Evolutionary conservation across 2,113 vertebrate genomes (phyloP).

Genomic region (Ceyx margarethae): DNA sequence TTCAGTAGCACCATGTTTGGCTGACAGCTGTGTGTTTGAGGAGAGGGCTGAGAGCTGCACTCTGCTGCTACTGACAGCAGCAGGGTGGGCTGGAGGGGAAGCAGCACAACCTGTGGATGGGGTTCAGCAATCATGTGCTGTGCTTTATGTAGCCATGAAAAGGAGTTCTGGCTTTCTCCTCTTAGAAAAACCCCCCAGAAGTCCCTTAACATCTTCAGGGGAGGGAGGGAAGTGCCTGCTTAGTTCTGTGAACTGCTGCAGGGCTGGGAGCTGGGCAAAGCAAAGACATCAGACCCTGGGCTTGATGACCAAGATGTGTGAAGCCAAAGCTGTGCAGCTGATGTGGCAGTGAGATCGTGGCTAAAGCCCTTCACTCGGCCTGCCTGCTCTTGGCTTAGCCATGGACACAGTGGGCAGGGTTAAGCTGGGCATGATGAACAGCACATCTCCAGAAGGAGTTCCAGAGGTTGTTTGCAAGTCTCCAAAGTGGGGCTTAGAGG

Average conservation of each 20-base stretch:
- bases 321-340: not conserved
- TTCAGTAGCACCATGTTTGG: not conserved
- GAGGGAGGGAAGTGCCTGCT: not conserved
- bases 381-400: conserved; percentile 24
- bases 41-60: not conserved
- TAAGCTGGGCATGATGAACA: conserved; percentile 16
- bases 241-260: not conserved
- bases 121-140: not conserved
- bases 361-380: not conserved
- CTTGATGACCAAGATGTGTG: not conserved
- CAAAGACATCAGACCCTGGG: not conserved
- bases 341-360: not conserved
- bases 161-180: not conserved
- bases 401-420: conserved; percentile 28
- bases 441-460: conserved; percentile 6
- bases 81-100: not conserved
- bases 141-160: accelerated
- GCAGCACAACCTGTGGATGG: accelerated
- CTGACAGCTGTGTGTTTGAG: not conserved
- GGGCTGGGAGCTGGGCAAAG: not conserved
- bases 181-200: not conserved
- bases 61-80: not conserved
- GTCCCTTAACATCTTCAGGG: not conserved
- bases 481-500: conserved; percentile 18
- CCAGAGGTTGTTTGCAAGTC: conserved; percentile 9